These are phyloP conservation scores for Myotis vivesi DNA, from an alignment of 2,797 vertebrate species.

Conservation along the genomic window DNA sequence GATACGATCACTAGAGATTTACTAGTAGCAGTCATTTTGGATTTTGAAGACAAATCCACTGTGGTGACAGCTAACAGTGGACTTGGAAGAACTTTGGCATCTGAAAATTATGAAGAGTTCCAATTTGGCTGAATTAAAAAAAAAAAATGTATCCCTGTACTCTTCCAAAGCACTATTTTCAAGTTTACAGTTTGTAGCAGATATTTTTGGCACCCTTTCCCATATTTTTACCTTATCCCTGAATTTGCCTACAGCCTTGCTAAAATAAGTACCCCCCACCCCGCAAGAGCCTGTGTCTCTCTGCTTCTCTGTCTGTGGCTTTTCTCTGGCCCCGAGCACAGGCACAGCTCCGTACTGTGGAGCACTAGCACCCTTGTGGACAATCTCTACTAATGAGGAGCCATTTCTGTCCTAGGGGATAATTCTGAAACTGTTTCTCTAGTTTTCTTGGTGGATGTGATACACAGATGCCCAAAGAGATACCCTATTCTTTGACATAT, in stretches of 20 bases:
- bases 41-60: background rate
- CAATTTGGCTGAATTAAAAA: background rate
- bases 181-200: background rate
- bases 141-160: background rate
- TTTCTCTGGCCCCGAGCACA: background rate
- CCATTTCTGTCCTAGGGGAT: background rate
- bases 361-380: rapidly evolving
- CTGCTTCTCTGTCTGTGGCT: background rate
- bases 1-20: background rate
- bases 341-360: background rate
- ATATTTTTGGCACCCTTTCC: background rate
- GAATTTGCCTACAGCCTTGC: background rate
- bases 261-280: background rate
- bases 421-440: background rate
- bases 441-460: background rate
- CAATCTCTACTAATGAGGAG: background rate
- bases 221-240: background rate
- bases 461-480: background rate
- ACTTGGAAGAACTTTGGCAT: background rate
- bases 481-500: background rate
- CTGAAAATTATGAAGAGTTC: background rate
- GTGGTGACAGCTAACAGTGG: background rate
- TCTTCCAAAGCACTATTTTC: background rate
- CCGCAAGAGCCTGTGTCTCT: background rate
- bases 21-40: background rate